phyloP scores from a whole-genome alignment of 2,888 invertebrate genomes.

The Dusona sp. region DNA sequence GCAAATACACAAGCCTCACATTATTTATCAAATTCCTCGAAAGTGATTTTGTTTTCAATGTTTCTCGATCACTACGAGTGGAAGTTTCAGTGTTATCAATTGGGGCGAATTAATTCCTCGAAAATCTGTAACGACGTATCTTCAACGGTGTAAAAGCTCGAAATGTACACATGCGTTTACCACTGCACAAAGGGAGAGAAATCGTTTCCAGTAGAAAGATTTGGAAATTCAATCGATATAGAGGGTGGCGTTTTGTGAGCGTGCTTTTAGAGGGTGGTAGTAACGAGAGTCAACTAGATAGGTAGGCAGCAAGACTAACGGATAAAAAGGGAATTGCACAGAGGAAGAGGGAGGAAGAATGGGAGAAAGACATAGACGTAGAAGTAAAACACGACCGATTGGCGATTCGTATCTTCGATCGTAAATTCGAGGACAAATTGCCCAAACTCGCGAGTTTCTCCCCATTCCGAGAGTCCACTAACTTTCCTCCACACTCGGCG shows the following conservation, averaged over 20 bases:
- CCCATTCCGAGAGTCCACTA: slow-evolving; percentile 54
- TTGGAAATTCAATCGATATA: slow-evolving; percentile 61
- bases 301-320: slow-evolving; percentile 10
- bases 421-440: slow-evolving; percentile 71
- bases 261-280: slow-evolving; percentile 40
- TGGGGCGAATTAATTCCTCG: slow-evolving; percentile 31
- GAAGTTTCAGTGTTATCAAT: background rate
- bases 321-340: slow-evolving; percentile 30
- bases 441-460: slow-evolving; percentile 52
- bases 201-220: slow-evolving; percentile 57
- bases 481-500: slow-evolving; percentile 44
- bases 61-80: background rate
- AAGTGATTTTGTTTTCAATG: background rate
- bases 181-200: slow-evolving; percentile 46
- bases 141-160: slow-evolving; percentile 29
- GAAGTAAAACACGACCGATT: slow-evolving; percentile 67
- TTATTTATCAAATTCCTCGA: background rate
- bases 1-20: background rate
- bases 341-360: background rate
- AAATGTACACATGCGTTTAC: slow-evolving; percentile 52
- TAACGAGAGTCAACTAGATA: slow-evolving; percentile 49
- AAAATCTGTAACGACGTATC: slow-evolving; percentile 24
- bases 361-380: slow-evolving; percentile 30
- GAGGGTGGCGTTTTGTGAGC: slow-evolving; percentile 17
- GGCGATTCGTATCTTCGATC: slow-evolving; percentile 71